Conservation (phyloP, 2,113 vertebrate species). For the Corapipo altera region DNA sequence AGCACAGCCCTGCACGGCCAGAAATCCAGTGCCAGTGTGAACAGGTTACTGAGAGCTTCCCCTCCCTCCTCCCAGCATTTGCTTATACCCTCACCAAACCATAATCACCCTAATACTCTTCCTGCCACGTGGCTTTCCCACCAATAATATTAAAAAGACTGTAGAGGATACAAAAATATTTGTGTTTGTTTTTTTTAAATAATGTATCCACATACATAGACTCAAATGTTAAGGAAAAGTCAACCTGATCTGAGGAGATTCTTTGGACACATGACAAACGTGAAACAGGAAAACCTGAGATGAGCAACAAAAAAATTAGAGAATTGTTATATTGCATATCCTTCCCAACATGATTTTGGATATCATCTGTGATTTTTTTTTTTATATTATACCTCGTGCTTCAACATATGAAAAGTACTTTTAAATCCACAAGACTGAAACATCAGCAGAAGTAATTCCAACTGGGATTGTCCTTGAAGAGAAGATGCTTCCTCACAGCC, state of each 20-base stretch:
- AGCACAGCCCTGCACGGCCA: fast-evolving
- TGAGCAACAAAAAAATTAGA: background rate
- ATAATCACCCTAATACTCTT: background rate
- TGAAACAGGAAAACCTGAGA: background rate
- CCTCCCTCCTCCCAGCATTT: background rate
- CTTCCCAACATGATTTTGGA: background rate
- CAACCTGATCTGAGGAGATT: background rate
- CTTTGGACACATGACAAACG: background rate
- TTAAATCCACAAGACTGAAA: background rate
- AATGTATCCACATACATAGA: background rate
- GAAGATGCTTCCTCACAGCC: background rate
- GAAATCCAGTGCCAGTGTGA: background rate
- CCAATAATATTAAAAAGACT: background rate
- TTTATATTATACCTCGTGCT: background rate
- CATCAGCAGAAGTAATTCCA: background rate
- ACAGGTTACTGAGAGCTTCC: background rate
- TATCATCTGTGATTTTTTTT: background rate
- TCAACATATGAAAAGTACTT: background rate
- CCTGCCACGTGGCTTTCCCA: background rate
- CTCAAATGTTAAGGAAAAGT: background rate
- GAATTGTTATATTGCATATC: background rate
- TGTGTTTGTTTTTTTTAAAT: background rate
- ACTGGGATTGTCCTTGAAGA: background rate
- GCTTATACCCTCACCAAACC: background rate
- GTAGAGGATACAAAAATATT: background rate